Evolutionary conservation across 2,888 invertebrate genomes (phyloP).

Genomic region (Lycophotia porphyrea): DNA sequence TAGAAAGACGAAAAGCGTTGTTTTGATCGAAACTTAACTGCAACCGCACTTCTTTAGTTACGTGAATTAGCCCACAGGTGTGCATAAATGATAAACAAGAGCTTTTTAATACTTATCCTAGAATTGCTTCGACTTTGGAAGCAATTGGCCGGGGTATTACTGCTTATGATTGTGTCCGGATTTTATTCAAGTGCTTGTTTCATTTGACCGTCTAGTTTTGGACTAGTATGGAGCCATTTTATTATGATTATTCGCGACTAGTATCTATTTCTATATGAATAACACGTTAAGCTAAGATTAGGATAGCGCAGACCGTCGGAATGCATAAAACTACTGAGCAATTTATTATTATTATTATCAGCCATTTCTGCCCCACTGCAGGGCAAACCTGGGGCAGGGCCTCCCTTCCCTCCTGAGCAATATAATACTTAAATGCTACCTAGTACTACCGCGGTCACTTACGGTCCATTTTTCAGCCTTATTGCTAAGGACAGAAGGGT

Average conservation of each 20-base stretch:
- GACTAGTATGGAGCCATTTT: not conserved
- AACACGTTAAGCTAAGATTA: not conserved
- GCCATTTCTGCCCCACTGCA: no score
- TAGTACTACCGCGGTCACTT: no score
- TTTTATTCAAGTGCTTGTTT: slow-evolving; percentile 16
- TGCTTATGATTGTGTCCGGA: slow-evolving; percentile 11
- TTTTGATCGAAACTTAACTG: no score
- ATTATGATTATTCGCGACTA: not conserved
- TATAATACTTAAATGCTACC: not conserved
- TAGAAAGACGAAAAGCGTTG: no score
- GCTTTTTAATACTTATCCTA: not conserved
- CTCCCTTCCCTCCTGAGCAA: not conserved
- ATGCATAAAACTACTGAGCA: not conserved
- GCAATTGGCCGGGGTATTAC: slow-evolving; percentile 38
- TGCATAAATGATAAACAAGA: not conserved
- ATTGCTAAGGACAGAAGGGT: no score
- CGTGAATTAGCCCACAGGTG: no score
- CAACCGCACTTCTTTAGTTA: no score
- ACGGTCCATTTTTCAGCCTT: no score
- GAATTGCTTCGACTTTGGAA: not conserved
- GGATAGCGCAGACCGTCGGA: not conserved
- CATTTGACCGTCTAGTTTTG: not conserved
- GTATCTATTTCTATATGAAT: not conserved
- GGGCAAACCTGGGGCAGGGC: no score
- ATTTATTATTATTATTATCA: no score